Evolutionary conservation across 2,113 vertebrate species (phyloP).

Genomic region (Hyla sarda): DNA sequence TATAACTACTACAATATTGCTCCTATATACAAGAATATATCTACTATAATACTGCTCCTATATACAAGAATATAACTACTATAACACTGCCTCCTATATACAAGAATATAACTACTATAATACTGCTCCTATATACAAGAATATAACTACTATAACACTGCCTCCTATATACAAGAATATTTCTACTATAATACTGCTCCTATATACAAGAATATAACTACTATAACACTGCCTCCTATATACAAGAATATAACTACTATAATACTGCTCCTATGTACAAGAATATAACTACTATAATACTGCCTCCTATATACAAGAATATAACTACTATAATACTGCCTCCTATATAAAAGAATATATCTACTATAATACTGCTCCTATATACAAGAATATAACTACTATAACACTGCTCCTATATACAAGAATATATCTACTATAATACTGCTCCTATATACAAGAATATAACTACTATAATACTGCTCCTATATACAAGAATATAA

Average conservation of each 20-base stretch:
- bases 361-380: background rate
- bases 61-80: slow-evolving; percentile 4
- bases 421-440: too few relatives aligned
- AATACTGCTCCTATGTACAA: too few relatives aligned
- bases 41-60: slow-evolving; percentile 16
- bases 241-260: too few relatives aligned
- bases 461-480: too few relatives aligned
- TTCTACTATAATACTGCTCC: too few relatives aligned
- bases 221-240: too few relatives aligned
- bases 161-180: background rate
- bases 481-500: too few relatives aligned
- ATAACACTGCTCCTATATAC: background rate
- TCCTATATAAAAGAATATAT: background rate
- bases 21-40: background rate
- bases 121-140: background rate
- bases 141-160: background rate
- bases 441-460: too few relatives aligned
- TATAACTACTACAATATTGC: slow-evolving; percentile 1
- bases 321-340: too few relatives aligned
- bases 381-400: slow-evolving; percentile 5
- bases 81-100: background rate
- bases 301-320: too few relatives aligned
- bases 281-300: too few relatives aligned
- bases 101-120: slow-evolving; percentile 14
- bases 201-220: too few relatives aligned